phyloP scores from a whole-genome alignment of 2,888 invertebrate species.

The Lamellibrachia satsuma region DNA sequence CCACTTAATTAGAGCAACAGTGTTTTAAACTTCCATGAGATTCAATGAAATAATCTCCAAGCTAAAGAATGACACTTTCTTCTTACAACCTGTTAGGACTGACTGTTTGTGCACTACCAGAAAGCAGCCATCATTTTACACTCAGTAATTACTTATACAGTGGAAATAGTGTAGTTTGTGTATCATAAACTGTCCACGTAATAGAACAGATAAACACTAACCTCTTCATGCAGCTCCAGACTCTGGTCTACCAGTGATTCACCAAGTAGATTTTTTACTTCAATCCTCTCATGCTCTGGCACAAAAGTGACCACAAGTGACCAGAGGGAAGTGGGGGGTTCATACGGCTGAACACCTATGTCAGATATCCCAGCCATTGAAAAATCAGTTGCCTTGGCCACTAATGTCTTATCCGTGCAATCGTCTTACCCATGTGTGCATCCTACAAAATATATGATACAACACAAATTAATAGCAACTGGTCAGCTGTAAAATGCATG shows the following conservation, averaged over 20 bases:
- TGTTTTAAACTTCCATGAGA: too few species aligned
- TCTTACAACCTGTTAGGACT: neutral
- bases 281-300: slow-evolving; percentile 56
- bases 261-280: slow-evolving; percentile 61
- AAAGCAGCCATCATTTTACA: neutral
- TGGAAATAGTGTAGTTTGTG: neutral
- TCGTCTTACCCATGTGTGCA: neutral
- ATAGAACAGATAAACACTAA: slow-evolving; percentile 35
- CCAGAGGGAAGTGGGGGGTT: slow-evolving; percentile 63
- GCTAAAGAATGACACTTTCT: too few species aligned
- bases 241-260: slow-evolving; percentile 61
- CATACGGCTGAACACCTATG: slow-evolving; percentile 43
- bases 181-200: neutral
- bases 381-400: neutral
- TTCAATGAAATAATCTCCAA: too few species aligned
- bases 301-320: slow-evolving; percentile 58
- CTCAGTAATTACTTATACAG: too few species aligned
- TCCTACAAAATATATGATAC: neutral
- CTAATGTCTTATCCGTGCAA: neutral
- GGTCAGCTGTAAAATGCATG: slow-evolving; percentile 10
- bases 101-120: neutral
- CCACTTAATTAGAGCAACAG: too few species aligned
- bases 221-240: slow-evolving; percentile 61
- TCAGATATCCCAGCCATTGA: neutral
- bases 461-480: neutral